Base-by-base conservation (phyloP, 2,113 vertebrate genomes). In the Mesocricetus auratus region DNA sequence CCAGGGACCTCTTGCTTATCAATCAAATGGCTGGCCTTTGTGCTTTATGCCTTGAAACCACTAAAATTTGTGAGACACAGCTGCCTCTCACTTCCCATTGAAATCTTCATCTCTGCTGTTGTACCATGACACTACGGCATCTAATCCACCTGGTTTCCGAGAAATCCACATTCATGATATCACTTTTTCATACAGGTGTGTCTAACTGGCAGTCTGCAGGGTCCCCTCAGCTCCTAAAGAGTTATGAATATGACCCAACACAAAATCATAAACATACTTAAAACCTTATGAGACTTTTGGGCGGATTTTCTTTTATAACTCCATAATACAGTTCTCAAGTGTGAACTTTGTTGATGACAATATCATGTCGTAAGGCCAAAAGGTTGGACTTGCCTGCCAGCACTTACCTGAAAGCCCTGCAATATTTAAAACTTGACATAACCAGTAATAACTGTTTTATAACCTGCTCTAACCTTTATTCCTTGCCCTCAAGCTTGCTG, bases 331-430 rank as follows among this genome's bases (percentile, higher is more conserved):
- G 45, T 69, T 69, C 64, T 53, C 85, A 53, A n/a, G 45, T 69
- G 33, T 87, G 85, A 87, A 69, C 64, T 87, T 87, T 69, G 64
- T n/a, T 69, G 85, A 53, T 69, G 45, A 53, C 31, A 69, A 16
- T 69, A 53, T 87, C 85, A 53, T n/a, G 64, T 86, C 11, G 6
- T 68, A 69, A 87, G 69, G 85, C 45, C 64, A 69, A 87, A 87
- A 87, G 85, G 85, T 87, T 94, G 86, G 62, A 73, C 47, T 24
- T 71, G 66, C 86, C 66, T 71, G 66, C 47, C 13, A 92, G 53
- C 60, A 6, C 91, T 95, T 86, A 89, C 36, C 50, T 86, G 78
- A 96, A 73, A 96, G 58, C 13, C 39, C 53, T 56, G 86, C 36
- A 62, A 33, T 81, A 74, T 50, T 95, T 73, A 82, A 93, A 92